Evolutionary conservation across 2,888 invertebrate species (phyloP).

Genomic region (Blomia tropicalis): DNA sequence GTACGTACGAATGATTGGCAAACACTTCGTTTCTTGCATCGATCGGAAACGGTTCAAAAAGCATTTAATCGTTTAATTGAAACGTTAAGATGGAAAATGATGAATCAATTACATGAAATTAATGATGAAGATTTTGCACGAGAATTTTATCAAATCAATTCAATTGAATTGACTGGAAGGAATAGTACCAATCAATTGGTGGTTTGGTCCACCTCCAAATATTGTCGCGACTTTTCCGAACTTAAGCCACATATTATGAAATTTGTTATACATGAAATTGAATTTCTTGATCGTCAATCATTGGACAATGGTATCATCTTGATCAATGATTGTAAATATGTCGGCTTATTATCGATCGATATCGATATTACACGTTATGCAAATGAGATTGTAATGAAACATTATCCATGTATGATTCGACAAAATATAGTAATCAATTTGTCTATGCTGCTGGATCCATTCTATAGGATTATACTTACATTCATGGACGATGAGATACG

Average conservation of each 20-base stretch:
- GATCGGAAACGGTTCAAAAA: not conserved
- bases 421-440: not conserved
- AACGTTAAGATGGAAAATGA: not conserved
- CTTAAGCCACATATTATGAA: not conserved
- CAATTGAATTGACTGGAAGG: not conserved
- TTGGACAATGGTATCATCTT: not conserved
- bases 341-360: not conserved
- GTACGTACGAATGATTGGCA: not conserved
- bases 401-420: not conserved
- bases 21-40: not conserved
- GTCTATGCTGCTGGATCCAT: not conserved
- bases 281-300: not conserved
- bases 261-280: not conserved
- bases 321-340: not conserved
- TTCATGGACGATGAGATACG: slow-evolving; percentile 1
- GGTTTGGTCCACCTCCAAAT: not conserved
- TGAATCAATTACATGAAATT: not conserved
- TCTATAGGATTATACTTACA: not conserved
- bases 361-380: not conserved
- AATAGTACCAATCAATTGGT: not conserved
- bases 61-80: not conserved
- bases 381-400: not conserved
- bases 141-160: not conserved
- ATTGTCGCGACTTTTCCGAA: not conserved
- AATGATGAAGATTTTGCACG: not conserved